Conservation (phyloP, 2,888 invertebrate genomes). For the Campoplex capitator region DNA sequence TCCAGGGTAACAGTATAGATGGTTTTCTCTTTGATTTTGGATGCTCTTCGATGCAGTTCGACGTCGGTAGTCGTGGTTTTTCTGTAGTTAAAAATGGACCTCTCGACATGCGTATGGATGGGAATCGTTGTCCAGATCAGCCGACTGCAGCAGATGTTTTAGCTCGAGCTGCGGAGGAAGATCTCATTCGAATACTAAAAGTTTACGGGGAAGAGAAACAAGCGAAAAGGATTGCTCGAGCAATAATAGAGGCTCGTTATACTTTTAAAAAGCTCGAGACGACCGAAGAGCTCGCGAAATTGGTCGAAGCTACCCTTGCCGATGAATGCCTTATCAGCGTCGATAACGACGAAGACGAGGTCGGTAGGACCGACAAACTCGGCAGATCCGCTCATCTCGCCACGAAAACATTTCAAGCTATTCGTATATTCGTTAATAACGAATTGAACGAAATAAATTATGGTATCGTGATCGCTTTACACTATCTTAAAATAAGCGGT, state of each 20-base stretch:
- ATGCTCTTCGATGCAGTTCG: constrained; percentile 98
- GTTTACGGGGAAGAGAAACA: constrained; percentile 96
- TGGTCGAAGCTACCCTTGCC: constrained; percentile 88
- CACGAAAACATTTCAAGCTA: constrained; percentile 96
- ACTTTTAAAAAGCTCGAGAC: constrained; percentile 91
- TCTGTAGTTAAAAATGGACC: constrained; percentile 93
- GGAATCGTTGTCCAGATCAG: constrained; percentile 88
- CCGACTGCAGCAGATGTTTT: constrained; percentile 96
- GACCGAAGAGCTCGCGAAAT: constrained; percentile 92
- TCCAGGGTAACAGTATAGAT: constrained; percentile 90
- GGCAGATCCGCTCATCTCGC: constrained; percentile 92
- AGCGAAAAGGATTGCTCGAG: constrained; percentile 94
- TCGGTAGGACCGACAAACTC: constrained; percentile 89
- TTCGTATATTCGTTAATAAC: constrained; percentile 98
- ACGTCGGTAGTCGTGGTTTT: constrained; percentile 93
- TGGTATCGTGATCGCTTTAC: constrained; percentile 91
- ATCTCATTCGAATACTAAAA: constrained; percentile 93
- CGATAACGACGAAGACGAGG: constrained; percentile 79
- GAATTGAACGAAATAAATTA: constrained; percentile 98
- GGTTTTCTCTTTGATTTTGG: constrained; percentile 97
- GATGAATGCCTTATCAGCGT: constrained; percentile 74
- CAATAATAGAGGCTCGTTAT: constrained; percentile 93
- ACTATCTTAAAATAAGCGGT: constrained; percentile 92
- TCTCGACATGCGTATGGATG: constrained; percentile 98
- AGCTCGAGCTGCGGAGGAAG: constrained; percentile 91